These are phyloP conservation scores for Xerus rutilus DNA, from an alignment of 2,797 vertebrate genomes.

Conservation along the genomic window DNA sequence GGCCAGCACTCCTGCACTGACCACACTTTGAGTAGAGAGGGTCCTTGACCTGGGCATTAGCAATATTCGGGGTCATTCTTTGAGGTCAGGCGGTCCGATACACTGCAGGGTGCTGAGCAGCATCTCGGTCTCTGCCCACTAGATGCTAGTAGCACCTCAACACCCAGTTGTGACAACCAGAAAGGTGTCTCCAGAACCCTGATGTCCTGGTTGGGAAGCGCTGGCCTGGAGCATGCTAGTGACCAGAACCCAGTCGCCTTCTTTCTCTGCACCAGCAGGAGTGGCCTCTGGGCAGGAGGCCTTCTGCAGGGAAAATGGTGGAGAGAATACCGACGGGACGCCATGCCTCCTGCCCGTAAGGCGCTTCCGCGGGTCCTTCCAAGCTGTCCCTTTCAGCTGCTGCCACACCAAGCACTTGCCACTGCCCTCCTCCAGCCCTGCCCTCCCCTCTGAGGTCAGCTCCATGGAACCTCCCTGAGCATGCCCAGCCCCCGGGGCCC, in stretches of 20 bases:
- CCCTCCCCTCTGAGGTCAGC: neutral
- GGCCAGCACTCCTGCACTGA: neutral
- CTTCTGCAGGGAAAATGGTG: neutral
- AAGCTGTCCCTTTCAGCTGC: no score
- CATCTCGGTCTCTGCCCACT: neutral
- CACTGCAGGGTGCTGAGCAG: rapidly evolving
- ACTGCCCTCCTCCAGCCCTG: neutral
- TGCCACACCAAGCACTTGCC: rapidly evolving
- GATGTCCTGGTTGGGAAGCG: neutral
- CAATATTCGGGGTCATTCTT: neutral
- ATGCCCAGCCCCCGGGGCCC: no score
- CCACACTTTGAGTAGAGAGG: neutral
- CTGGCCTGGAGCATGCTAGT: neutral
- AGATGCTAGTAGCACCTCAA: neutral
- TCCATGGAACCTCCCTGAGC: neutral
- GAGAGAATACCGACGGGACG: neutral
- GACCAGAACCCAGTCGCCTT: neutral
- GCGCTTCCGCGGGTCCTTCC: neutral
- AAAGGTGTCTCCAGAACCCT: neutral
- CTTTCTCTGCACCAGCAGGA: neutral
- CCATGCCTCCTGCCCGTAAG: rapidly evolving
- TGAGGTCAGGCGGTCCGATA: neutral
- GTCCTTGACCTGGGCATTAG: neutral
- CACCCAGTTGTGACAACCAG: neutral
- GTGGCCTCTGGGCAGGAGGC: neutral